Percentiles rank a stretch among this genome's conserved stretches.
These are phyloP conservation scores for Epizoanthus illoricatus DNA, from an alignment of 92 coral and sea anemone genomes.

Conservation along the genomic window DNA sequence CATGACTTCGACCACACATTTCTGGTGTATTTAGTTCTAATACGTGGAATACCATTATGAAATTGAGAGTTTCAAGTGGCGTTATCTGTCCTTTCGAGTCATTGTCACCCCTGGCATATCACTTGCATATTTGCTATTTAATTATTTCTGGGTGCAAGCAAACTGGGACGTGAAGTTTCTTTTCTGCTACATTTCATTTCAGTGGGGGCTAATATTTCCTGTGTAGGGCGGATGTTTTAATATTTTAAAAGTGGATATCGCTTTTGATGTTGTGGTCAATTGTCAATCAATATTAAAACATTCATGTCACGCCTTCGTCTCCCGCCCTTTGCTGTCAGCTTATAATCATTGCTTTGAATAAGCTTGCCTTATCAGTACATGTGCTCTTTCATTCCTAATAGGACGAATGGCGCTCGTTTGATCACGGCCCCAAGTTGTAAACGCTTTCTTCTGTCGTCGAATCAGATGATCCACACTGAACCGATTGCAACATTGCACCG, in stretches of 20 bases:
- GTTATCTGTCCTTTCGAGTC: conserved; percentile 24
- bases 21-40: not conserved
- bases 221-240: not conserved
- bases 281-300: not conserved
- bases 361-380: conserved; percentile 23
- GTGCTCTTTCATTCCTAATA: conserved; percentile 23
- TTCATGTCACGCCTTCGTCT: conserved; percentile 10
- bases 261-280: not conserved
- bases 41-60: not conserved
- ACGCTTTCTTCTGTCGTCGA: conserved; percentile 1
- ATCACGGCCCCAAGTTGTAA: not conserved
- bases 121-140: not conserved
- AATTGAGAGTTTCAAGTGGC: conserved; percentile 3
- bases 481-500: conserved; percentile 17
- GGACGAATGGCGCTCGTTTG: conserved; percentile 30
- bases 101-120: conserved; percentile 11
- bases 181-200: no score
- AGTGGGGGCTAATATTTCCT: not conserved
- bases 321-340: conserved; percentile 32
- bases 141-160: not conserved
- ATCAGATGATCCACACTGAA: conserved; percentile 25
- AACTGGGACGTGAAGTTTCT: no score
- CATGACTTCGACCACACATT: no score
- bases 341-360: conserved; percentile 32
- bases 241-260: not conserved